Conservation (phyloP, 2,113 vertebrate genomes). For the Entelurus aequoreus region DNA sequence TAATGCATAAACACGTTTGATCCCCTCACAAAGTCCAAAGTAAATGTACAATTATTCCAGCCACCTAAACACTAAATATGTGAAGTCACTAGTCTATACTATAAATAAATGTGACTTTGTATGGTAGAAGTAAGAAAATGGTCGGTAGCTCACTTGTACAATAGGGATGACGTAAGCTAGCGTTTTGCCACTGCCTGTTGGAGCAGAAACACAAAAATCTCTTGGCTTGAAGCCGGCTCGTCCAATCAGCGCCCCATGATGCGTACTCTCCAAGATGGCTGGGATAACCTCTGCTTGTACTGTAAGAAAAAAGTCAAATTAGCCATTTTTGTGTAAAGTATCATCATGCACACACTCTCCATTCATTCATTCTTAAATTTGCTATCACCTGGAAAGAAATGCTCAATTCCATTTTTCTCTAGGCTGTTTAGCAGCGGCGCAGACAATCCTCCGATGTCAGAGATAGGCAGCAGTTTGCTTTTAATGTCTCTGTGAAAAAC, state of each 20-base stretch:
- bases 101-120: no score
- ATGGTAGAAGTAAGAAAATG: not conserved
- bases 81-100: no score
- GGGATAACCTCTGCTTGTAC: constrained; percentile 93
- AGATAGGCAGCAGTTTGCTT: constrained; percentile 71
- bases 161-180: constrained; percentile 89
- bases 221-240: constrained; percentile 80
- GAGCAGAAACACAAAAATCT: constrained; percentile 91
- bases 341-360: not conserved
- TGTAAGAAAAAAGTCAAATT: constrained; percentile 36
- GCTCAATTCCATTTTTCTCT: constrained; percentile 73
- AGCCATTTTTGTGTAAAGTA: not conserved
- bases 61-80: no score
- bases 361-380: not conserved
- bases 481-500: constrained; percentile 77
- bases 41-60: no score
- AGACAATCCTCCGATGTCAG: constrained; percentile 73
- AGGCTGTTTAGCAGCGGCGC: constrained; percentile 75
- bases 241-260: constrained; percentile 75
- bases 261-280: constrained; percentile 75
- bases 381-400: constrained; percentile 85
- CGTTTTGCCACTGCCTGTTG: constrained; percentile 95
- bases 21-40: no score
- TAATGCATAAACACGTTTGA: no score
- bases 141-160: constrained; percentile 75